Conservation (phyloP, 2,888 invertebrate genomes). For the Auanema sp. region DNA sequence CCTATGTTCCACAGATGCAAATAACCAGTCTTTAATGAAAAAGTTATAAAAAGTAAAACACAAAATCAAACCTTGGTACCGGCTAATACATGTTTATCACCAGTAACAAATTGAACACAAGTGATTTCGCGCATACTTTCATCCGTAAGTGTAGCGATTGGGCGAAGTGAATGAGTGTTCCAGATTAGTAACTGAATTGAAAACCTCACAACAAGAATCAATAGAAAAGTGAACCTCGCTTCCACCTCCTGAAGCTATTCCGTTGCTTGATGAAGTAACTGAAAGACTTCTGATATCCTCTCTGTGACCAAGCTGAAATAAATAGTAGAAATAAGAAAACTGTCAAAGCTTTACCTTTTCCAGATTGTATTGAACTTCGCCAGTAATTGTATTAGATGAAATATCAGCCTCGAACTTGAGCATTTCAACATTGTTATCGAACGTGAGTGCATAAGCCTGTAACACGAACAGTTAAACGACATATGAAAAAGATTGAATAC, state of each 20-base stretch:
- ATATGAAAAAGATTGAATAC: constrained; percentile 18
- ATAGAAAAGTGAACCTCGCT: constrained; percentile 55
- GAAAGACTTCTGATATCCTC: constrained; percentile 83
- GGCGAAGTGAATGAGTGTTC: constrained; percentile 74
- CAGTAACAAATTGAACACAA: constrained; percentile 80
- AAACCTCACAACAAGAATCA: not conserved
- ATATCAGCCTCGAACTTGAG: constrained; percentile 41
- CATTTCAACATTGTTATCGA: constrained; percentile 52
- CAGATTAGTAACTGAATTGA: constrained; percentile 78
- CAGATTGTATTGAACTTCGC: constrained; percentile 32
- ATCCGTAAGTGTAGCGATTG: constrained; percentile 75
- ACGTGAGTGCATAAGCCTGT: constrained; percentile 32
- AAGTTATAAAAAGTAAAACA: not conserved
- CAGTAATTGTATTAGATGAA: constrained; percentile 28
- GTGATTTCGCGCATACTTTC: constrained; percentile 72
- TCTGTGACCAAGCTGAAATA: constrained; percentile 76
- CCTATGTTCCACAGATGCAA: constrained; percentile 75
- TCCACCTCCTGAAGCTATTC: constrained; percentile 55
- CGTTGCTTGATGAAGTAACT: constrained; percentile 85
- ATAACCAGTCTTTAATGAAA: constrained; percentile 65
- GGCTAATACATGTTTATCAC: constrained; percentile 84
- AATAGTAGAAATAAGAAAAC: not conserved
- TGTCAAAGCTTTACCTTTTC: constrained; percentile 36
- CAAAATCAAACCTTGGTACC: constrained; percentile 75
- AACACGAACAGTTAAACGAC: not conserved